A percentile compares a stretch with the other conserved stretches of the same genome.
These are phyloP conservation scores for Basileuterus tristriatus DNA, from an alignment of 2,797 vertebrate species.

Conservation along the genomic window DNA sequence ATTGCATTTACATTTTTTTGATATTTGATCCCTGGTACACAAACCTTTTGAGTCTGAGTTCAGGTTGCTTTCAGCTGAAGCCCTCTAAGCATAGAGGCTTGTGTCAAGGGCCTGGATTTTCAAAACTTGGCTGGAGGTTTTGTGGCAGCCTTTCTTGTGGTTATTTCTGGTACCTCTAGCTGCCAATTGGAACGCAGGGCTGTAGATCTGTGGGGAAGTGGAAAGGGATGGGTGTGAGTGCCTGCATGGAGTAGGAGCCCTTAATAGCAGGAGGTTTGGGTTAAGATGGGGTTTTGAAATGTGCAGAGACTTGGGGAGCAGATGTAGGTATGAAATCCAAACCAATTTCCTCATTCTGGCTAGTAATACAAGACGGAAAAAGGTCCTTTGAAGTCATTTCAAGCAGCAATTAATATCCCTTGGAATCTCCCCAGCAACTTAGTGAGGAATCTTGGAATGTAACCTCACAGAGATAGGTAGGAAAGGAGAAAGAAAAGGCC, in stretches of 20 bases:
- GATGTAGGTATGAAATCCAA: conserved; percentile 10
- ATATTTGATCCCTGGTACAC: background rate
- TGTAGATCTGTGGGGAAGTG: conserved; percentile 13
- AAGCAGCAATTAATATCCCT: background rate
- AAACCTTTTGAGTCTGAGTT: background rate
- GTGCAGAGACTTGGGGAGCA: background rate
- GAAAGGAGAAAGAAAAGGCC: background rate
- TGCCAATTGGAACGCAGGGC: conserved; percentile 29
- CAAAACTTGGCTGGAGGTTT: conserved; percentile 30
- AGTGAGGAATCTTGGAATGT: background rate
- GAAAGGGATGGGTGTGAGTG: conserved; percentile 1
- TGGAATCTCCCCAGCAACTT: conserved; percentile 15
- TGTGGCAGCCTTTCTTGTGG: conserved; percentile 54
- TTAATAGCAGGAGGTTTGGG: conserved; percentile 33
- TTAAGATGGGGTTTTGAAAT: background rate
- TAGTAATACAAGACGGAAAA: background rate
- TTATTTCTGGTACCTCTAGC: conserved; percentile 53
- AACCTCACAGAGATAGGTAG: background rate
- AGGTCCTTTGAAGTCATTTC: conserved; percentile 47
- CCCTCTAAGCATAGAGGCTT: background rate
- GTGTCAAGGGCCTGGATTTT: conserved; percentile 21
- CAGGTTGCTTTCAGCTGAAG: background rate
- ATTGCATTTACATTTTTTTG: background rate
- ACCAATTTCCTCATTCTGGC: conserved; percentile 23
- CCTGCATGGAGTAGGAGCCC: background rate